A percentile compares a stretch with the other conserved stretches of the same genome.
Evolutionary conservation across 2,888 invertebrate species (phyloP).

Genomic region (Alloscopus bannaensis): DNA sequence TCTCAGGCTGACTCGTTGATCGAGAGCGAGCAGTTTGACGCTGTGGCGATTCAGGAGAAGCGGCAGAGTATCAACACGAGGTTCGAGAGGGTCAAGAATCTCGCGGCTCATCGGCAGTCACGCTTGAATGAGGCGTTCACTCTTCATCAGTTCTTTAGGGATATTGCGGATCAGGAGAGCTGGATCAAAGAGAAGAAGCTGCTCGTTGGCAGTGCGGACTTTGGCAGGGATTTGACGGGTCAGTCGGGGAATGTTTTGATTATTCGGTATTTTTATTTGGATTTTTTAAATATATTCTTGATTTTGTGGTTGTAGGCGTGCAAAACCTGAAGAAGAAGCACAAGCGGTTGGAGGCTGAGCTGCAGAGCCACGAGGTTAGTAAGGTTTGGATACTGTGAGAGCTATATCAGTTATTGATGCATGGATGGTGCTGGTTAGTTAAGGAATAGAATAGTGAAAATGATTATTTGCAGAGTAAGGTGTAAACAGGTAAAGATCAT

Average conservation of each 20-base stretch:
- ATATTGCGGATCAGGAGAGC: constrained; percentile 99
- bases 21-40: constrained; percentile 98
- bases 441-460: too few species aligned
- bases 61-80: constrained; percentile 97
- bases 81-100: constrained; percentile 93
- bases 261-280: constrained; percentile 91
- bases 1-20: constrained; percentile 96
- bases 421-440: too few species aligned
- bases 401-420: too few species aligned
- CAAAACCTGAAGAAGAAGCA: constrained; percentile 99
- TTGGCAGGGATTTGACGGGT: constrained; percentile 96
- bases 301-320: constrained; percentile 80
- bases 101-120: constrained; percentile 97
- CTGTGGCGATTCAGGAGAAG: constrained; percentile 95
- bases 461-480: too few species aligned
- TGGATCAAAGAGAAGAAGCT: constrained; percentile 99
- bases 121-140: constrained; percentile 98
- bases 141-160: constrained; percentile 98
- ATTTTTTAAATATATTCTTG: constrained; percentile 5
- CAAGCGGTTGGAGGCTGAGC: constrained; percentile 97
- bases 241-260: constrained; percentile 88
- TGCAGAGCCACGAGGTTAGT: constrained; percentile 90
- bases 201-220: constrained; percentile 96
- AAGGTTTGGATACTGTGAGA: constrained; percentile 31
- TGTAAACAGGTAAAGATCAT: too few species aligned